Conservation (phyloP, 92 coral and sea anemone species). For the Siderastrea radians region DNA sequence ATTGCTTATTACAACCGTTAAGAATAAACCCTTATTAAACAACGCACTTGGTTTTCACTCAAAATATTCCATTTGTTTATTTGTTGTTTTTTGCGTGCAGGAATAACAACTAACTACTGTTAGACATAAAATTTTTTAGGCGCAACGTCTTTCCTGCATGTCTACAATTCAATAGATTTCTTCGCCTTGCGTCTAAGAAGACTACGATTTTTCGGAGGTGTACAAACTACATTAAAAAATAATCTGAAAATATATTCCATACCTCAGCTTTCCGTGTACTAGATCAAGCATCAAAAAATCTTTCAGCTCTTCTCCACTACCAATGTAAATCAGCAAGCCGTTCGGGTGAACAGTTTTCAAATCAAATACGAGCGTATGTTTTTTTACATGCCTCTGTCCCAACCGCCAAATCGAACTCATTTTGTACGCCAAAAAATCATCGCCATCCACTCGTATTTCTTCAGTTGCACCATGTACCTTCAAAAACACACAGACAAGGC, state of each 20-base stretch:
- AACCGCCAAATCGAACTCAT: neutral
- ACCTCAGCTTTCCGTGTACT: conserved; percentile 45
- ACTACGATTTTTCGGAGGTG: no score
- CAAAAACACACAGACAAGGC: neutral
- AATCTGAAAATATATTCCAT: neutral
- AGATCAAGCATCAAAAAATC: conserved; percentile 34
- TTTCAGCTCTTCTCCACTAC: neutral
- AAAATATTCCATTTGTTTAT: no score
- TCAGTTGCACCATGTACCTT: neutral
- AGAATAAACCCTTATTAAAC: no score
- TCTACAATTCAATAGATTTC: no score
- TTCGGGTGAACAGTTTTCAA: conserved; percentile 29
- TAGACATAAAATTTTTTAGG: no score
- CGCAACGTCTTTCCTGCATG: no score
- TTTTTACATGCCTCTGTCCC: neutral
- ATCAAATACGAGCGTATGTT: neutral
- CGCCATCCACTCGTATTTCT: conserved; percentile 26
- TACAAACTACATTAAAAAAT: neutral
- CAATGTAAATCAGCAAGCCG: conserved; percentile 32
- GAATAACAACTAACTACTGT: no score
- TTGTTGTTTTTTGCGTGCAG: no score
- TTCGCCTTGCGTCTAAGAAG: no score
- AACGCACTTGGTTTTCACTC: no score
- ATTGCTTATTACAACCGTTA: no score
- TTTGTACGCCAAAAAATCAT: conserved; percentile 33